Base-by-base conservation (phyloP, 2,888 invertebrate species). In the Acanthosepion pharaonis region DNA sequence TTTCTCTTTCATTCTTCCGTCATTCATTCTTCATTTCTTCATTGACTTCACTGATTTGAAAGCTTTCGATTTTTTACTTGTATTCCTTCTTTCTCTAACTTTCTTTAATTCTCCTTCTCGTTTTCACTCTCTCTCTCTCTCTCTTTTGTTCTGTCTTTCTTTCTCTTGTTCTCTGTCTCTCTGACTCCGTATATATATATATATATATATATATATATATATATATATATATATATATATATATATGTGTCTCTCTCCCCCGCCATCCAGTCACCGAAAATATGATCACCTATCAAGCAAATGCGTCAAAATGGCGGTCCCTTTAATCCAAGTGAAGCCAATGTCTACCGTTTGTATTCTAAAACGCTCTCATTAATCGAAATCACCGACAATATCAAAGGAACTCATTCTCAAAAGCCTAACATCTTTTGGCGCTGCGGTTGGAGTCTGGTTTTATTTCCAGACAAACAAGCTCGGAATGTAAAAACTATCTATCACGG, bases 401-500 rank as follows among this genome's bases (percentile, higher is more conserved):
- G 11, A n/a, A n/a, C 28, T 9, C 78, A n/a, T 78, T 78, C 78
- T 78, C 78, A n/a, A n/a, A 78, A 78, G 78, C 78, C 28, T 78
- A 28, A 9, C 78, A 78, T n/a, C 28, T 28, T 28, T 78, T 28
- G 78, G 78, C 78, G 78, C n/a, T 78, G 78, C 78, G n/a, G 78
- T n/a, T 78, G 78, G 78, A 78, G 28, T 78, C 78, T 11, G 78
- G 9, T 78, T 78, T 78, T 28, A 78, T 78, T 78, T n/a, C 28
- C 28, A 78, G 78, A 28, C 78, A 78, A 28, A n/a, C 78, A n/a
- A n/a, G 28, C 28, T 11, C 8, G 8, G 78, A 28, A 78, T 78
- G 78, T 78, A 78, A 78, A 78, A 78, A 78, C 78, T 78, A 78
- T 78, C 78, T 78, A 78, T 78, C 78, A 78, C 5, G n/a, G 78